phyloP scores from a whole-genome alignment of 2,113 vertebrate species.

The Dermatemys mawii region DNA sequence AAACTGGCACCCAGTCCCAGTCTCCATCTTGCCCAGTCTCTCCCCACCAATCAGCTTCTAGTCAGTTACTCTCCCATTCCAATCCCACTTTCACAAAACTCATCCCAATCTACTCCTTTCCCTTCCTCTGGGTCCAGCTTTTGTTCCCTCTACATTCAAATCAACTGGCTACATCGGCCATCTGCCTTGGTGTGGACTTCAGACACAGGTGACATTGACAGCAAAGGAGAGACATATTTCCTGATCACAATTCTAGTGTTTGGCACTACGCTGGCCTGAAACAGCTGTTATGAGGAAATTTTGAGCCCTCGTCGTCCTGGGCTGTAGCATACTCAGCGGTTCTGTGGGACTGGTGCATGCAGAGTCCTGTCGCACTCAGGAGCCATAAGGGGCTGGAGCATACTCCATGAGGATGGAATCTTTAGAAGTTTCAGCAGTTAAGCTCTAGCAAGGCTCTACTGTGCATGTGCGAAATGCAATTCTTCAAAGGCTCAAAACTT shows the following conservation, averaged over 20 bases:
- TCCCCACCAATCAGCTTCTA: neutral
- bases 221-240: neutral
- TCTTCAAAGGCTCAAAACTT: neutral
- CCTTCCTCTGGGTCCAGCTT: neutral
- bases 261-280: neutral
- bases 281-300: neutral
- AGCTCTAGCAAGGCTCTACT: neutral
- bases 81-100: neutral
- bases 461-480: neutral
- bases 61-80: neutral
- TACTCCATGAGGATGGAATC: fast-evolving
- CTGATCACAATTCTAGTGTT: neutral
- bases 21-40: neutral
- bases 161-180: neutral
- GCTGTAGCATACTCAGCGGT: neutral
- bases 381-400: fast-evolving
- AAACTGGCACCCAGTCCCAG: neutral
- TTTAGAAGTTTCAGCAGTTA: neutral
- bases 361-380: fast-evolving
- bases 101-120: neutral
- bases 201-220: neutral
- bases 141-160: neutral
- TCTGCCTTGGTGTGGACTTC: neutral
- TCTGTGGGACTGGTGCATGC: fast-evolving
- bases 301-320: neutral